Evolutionary conservation across 2,113 vertebrate genomes (phyloP).

Genomic region (Loxodonta africana): DNA sequence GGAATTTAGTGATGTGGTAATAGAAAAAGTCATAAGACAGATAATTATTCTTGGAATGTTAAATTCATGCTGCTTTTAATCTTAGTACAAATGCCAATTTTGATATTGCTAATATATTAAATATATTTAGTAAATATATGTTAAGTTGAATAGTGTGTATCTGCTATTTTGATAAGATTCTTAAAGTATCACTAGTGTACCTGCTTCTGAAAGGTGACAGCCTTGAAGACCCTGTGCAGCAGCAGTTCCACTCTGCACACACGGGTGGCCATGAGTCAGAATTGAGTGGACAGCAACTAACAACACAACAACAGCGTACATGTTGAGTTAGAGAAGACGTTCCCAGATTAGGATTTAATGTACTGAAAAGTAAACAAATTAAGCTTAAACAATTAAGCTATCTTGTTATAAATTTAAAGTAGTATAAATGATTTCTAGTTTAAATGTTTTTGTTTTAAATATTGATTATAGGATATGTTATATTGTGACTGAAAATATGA

Average conservation of each 20-base stretch:
- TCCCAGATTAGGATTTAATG: conserved; percentile 31
- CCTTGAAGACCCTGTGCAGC: too few species aligned
- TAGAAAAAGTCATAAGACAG: conserved; percentile 7
- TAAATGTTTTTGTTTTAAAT: conserved; percentile 65
- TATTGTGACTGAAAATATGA: not conserved
- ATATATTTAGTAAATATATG: not conserved
- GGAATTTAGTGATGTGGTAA: not conserved
- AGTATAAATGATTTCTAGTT: conserved; percentile 36
- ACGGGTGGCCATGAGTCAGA: not conserved
- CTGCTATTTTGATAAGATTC: conserved; percentile 5
- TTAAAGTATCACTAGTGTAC: not conserved
- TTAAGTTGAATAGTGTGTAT: not conserved
- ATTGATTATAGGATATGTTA: not conserved
- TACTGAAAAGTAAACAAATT: conserved; percentile 54
- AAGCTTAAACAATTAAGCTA: conserved; percentile 51
- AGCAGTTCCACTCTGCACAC: not conserved
- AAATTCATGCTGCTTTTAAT: conserved; percentile 1
- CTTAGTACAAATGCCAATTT: not conserved
- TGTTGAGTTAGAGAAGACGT: not conserved
- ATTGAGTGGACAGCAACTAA: not conserved
- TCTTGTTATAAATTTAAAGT: conserved; percentile 57
- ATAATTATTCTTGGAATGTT: not conserved
- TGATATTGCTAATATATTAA: not conserved
- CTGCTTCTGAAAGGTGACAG: not conserved
- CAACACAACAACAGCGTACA: not conserved